Conservation (phyloP, 2,113 vertebrate species). For the Macheiramphus alcinus region DNA sequence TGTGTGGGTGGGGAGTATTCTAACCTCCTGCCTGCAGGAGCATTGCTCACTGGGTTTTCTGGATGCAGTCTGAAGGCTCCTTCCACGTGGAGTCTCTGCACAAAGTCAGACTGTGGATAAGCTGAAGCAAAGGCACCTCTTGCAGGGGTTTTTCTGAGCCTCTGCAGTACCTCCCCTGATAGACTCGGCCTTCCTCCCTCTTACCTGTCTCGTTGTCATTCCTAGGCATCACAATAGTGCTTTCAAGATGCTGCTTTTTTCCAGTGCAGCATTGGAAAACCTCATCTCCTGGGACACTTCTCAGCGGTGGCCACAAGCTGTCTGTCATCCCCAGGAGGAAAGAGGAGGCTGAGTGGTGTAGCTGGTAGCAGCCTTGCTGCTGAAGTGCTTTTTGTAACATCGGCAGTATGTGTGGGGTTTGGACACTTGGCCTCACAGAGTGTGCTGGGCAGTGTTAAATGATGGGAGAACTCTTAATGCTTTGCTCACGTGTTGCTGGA, state of each 20-base stretch:
- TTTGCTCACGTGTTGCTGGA: neutral
- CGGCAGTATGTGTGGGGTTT: neutral
- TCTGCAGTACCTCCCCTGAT: neutral
- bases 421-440: neutral
- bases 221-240: accelerated
- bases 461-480: neutral
- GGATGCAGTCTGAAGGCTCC: neutral
- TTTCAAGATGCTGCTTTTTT: neutral
- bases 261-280: neutral
- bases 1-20: neutral
- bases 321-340: neutral
- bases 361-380: neutral
- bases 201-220: neutral
- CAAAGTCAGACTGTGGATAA: neutral
- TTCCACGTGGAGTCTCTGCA: neutral
- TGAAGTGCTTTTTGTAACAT: neutral
- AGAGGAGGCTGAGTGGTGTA: neutral
- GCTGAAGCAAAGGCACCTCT: neutral
- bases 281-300: neutral
- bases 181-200: neutral
- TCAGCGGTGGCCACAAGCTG: neutral
- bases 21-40: neutral
- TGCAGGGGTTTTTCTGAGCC: neutral
- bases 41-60: neutral
- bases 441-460: neutral